Evolutionary conservation across 2,888 invertebrate genomes (phyloP).

Genomic region (Heliconius erato): DNA sequence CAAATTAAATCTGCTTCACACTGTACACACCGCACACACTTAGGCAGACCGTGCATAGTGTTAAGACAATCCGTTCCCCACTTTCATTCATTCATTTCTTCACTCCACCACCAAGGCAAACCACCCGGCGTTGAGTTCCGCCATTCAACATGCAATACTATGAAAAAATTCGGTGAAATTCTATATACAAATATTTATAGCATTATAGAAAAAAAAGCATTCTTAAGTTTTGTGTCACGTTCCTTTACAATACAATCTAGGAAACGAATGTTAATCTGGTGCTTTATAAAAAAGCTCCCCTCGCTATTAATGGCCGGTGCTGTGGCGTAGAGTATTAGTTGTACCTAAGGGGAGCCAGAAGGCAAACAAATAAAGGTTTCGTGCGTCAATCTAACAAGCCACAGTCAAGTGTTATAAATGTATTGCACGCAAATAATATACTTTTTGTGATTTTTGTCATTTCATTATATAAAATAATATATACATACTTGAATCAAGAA

Average conservation of each 20-base stretch:
- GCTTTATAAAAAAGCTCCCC: slow-evolving; percentile 24
- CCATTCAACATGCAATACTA: too few relatives aligned
- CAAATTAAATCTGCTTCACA: too few relatives aligned
- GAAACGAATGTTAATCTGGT: background rate
- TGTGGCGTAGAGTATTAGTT: slow-evolving; percentile 68
- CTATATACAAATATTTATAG: background rate
- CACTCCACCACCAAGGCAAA: too few relatives aligned
- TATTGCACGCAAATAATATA: background rate
- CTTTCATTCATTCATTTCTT: too few relatives aligned
- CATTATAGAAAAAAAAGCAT: slow-evolving; percentile 1
- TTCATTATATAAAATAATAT: background rate
- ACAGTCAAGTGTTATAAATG: slow-evolving; percentile 28
- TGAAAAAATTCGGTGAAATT: background rate
- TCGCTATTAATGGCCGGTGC: slow-evolving; percentile 64
- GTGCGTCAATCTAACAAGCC: slow-evolving; percentile 16
- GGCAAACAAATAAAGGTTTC: slow-evolving; percentile 24
- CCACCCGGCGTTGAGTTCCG: too few relatives aligned
- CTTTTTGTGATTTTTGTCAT: background rate
- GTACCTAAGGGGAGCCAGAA: slow-evolving; percentile 45
- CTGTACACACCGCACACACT: too few relatives aligned
- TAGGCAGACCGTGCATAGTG: too few relatives aligned
- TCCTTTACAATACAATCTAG: background rate
- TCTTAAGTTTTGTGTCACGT: background rate
- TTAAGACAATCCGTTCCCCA: too few relatives aligned
- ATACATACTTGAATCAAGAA: background rate